A percentile compares a stretch with the other conserved stretches of the same genome.
phyloP scores from a whole-genome alignment of 2,113 vertebrate species.

The Syrmaticus mikado region DNA sequence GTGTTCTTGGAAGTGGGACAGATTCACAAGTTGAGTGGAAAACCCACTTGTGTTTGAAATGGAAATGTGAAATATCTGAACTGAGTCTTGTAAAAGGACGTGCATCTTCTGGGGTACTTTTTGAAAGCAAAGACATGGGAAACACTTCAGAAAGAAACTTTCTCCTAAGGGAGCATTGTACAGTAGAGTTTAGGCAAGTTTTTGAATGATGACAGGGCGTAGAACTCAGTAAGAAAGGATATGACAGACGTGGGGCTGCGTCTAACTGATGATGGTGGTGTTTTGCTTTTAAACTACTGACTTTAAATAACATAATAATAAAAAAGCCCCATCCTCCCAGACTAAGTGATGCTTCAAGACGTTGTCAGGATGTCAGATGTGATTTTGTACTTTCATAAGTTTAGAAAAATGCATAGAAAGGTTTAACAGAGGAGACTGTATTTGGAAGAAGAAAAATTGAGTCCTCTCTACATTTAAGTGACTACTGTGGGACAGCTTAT shows the following conservation, averaged over 20 bases:
- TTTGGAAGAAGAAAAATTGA: conserved; percentile 10
- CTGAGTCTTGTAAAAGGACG: background rate
- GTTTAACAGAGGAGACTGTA: background rate
- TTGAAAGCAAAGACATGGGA: background rate
- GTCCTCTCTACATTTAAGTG: conserved; percentile 46
- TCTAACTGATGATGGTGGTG: background rate
- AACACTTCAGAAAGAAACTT: background rate
- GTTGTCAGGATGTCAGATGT: background rate
- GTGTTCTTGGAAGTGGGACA: background rate
- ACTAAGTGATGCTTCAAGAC: background rate
- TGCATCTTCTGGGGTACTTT: background rate
- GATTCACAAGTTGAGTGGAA: background rate
- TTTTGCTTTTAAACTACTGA: background rate
- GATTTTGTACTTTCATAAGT: background rate
- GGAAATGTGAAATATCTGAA: background rate
- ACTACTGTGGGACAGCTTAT: conserved; percentile 28
- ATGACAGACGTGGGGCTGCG: background rate
- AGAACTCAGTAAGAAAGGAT: background rate
- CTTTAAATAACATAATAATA: background rate
- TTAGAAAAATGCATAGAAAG: background rate
- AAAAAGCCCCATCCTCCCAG: background rate
- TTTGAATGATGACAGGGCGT: background rate
- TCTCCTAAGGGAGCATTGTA: background rate
- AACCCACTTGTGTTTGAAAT: background rate
- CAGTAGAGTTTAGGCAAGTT: background rate